Base-by-base conservation (phyloP, 2,113 vertebrate genomes). In the Hippocampus comes region DNA sequence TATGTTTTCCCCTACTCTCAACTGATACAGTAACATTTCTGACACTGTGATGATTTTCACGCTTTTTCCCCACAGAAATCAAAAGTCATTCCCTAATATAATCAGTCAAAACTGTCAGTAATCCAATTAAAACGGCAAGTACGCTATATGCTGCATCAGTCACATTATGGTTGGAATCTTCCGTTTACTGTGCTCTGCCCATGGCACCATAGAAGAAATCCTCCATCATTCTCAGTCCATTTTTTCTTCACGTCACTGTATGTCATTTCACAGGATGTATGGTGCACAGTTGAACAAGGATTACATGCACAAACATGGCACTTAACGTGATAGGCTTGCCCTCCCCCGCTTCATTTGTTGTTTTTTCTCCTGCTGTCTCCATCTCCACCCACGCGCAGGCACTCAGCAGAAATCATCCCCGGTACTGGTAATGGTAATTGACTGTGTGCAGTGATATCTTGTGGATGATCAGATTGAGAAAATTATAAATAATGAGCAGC, bases 261-360 rank as follows among this genome's bases (percentile, higher is more conserved):
- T 65, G 53, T 55, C 53, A 77, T 78, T 79, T 76, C 18, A 53
- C 56, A 42, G 55, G 43, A 78, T 84, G 70, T 82, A 79, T 72
- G 68, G 67, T 9, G 14, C 48, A 55, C 72, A 73, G 68, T 79
- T 80, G 75, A 72, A 72, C 14, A n/a, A 56, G 25, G 6, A 67
- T 71, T 63, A 56, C 75, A 77, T 2, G 12, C 63, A 81, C 59
- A 77, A 82, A 77, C 69, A 72, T 66, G 65, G 70, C 76, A 83
- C 85, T 84, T 84, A 63, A 82, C 73, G 83, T 68, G 69, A 79
- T 77, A 77, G 14, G 67, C 71, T 46, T 56, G 60, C 15, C 64
- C 59, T 71, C 67, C 74, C 76, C 46, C 34, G 12, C 71, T 64
- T 18, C 20, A 1, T 64, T 64, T 73, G 65, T 71, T 55, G 71